Percentiles rank a stretch among this genome's conserved stretches.
Evolutionary conservation across 2,888 invertebrate species (phyloP).

Genomic region (Cinara cedri): DNA sequence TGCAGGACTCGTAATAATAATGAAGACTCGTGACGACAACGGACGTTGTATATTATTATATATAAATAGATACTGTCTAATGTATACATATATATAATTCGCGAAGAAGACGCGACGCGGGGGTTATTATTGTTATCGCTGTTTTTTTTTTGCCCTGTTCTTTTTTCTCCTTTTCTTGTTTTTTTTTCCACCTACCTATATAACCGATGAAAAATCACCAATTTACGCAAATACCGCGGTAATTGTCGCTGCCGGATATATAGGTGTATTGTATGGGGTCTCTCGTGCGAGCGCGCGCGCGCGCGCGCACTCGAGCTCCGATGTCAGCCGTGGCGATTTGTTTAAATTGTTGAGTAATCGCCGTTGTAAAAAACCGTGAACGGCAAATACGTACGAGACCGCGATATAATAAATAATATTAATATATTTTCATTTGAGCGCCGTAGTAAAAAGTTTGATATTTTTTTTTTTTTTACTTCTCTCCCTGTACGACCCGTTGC

Average conservation of each 20-base stretch:
- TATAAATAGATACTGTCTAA: no score
- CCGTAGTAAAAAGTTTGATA: slow-evolving; percentile 23
- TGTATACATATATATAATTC: neutral
- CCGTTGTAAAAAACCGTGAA: neutral
- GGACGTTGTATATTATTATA: no score
- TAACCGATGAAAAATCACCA: neutral
- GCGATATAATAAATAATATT: slow-evolving; percentile 11
- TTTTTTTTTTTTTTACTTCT: neutral
- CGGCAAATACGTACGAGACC: neutral
- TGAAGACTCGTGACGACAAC: no score
- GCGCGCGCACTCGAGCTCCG: no score
- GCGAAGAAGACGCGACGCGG: neutral
- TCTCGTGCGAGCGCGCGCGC: no score
- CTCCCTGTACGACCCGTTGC: slow-evolving; percentile 8
- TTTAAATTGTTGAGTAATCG: slow-evolving; percentile 25
- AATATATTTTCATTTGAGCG: slow-evolving; percentile 24
- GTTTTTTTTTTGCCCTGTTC: neutral
- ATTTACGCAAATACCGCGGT: neutral
- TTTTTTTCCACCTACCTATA: neutral
- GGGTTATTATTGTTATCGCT: neutral
- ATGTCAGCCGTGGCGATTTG: neutral
- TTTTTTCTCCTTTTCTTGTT: neutral
- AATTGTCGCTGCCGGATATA: no score
- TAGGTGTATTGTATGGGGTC: no score
- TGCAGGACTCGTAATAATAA: no score